Evolutionary conservation across 2,797 vertebrate genomes (phyloP), one percentile per base, ranked within the genome.

Genomic region (Phylloscopus collybita): DNA sequence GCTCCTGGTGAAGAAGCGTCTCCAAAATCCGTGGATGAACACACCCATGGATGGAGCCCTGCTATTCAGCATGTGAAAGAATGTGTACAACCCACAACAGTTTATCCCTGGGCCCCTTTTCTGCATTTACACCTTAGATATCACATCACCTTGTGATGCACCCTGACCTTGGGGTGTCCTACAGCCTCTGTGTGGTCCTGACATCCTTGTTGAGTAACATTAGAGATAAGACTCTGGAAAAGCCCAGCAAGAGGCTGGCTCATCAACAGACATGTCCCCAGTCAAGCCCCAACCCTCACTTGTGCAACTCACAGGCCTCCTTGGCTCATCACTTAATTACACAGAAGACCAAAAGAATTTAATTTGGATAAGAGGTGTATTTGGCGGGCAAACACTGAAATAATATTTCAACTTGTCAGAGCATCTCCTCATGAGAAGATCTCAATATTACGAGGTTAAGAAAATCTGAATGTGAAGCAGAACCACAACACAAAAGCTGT

Each of bases 401-500:
- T 79, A 90, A 51, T 57, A 86, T 73, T 88, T 95, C 92, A 95
- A 22, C 87, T 93, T 92, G 89, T 91, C 89, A 93, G 53, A 86
- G 32, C 38, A 76, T 72, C 60, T 88, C 54, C 66, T 84, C 1
- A 1, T 29, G 36, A 89, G 80, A 90, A 84, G 73, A 76, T 95
- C 64, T 70, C 16, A 11, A 67, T 92, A 94, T 81, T 92, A 88
- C 23, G 84, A 92, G 91, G 84, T 91, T 94, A 72, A 76, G 82
- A 92, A 90, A 85, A 93, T 74, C 72, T 85, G 80, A 65, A 78
- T 67, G 69, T 66, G 73, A 95, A 89, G 76, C 73, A 62, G 42
- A 96, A 85, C 64, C 72, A 42, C 91, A 95, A 78, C 86, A 94
- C 76, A 93, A 95, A 97, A 86, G 75, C 72, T 64, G 59, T 86